Evolutionary conservation across 2,888 invertebrate species (phyloP).

Genomic region (Eugnorisma glareosa): DNA sequence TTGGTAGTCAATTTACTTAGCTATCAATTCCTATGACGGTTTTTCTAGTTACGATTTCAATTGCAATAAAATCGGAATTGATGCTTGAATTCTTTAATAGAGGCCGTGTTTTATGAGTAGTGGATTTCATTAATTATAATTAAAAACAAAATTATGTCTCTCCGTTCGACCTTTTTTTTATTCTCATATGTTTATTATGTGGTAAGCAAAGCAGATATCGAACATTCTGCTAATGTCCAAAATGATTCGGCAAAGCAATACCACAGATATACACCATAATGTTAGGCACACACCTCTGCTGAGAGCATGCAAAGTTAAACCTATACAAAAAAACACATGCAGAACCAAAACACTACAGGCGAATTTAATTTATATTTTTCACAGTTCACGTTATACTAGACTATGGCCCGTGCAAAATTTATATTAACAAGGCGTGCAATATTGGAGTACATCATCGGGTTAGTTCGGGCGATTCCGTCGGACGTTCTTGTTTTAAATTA

Average conservation of each 20-base stretch:
- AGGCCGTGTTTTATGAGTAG: neutral
- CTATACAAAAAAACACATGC: constrained; percentile 23
- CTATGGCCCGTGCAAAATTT: constrained; percentile 75
- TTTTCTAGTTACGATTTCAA: neutral
- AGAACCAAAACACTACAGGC: constrained; percentile 34
- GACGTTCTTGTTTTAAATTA: constrained; percentile 83
- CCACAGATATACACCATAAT: neutral
- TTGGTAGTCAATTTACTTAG: neutral
- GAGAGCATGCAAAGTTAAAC: neutral
- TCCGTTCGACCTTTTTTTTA: neutral
- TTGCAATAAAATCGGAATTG: neutral
- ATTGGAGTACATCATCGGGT: constrained; percentile 81
- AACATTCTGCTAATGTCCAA: neutral
- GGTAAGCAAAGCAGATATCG: neutral
- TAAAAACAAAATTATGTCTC: neutral
- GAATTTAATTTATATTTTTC: constrained; percentile 60
- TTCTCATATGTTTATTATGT: neutral
- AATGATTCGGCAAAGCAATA: neutral
- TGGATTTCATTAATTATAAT: neutral
- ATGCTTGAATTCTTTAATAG: neutral
- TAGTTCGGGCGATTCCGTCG: constrained; percentile 66
- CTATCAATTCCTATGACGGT: neutral
- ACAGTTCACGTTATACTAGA: constrained; percentile 42
- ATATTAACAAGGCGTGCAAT: constrained; percentile 81
- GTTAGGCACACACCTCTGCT: neutral